These are phyloP conservation scores for Dorcus parallelipipedus DNA, from an alignment of 2,888 invertebrate species.

Conservation along the genomic window DNA sequence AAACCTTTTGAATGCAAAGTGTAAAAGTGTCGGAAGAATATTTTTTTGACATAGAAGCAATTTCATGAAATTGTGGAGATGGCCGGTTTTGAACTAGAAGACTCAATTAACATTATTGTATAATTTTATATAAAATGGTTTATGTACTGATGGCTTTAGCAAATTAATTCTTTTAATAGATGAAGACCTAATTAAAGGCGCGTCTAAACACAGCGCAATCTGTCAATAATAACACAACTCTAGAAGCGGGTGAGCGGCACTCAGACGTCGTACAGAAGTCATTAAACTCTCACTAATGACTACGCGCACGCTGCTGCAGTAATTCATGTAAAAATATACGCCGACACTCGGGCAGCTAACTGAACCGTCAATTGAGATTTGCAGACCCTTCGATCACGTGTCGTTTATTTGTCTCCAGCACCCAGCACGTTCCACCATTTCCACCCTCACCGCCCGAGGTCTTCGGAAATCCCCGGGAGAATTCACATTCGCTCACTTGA, in stretches of 20 bases:
- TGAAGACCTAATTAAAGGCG: background rate
- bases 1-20: no score
- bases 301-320: slow-evolving; percentile 6
- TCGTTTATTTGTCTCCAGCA: background rate
- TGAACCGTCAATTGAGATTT: slow-evolving; percentile 32
- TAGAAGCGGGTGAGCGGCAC: background rate
- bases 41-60: no score
- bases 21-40: no score
- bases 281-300: slow-evolving; percentile 24
- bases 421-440: background rate
- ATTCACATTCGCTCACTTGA: background rate
- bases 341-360: slow-evolving; percentile 27
- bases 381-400: slow-evolving; percentile 23
- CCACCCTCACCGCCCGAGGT: no score
- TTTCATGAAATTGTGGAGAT: no score
- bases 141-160: no score
- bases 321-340: slow-evolving; percentile 24
- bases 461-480: background rate
- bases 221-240: background rate
- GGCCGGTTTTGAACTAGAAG: no score
- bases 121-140: no score
- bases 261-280: slow-evolving; percentile 12
- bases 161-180: no score
- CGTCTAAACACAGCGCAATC: background rate
- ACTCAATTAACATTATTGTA: no score